phyloP scores from a whole-genome alignment of 2,113 vertebrate genomes.

The Collichthys lucidus region DNA sequence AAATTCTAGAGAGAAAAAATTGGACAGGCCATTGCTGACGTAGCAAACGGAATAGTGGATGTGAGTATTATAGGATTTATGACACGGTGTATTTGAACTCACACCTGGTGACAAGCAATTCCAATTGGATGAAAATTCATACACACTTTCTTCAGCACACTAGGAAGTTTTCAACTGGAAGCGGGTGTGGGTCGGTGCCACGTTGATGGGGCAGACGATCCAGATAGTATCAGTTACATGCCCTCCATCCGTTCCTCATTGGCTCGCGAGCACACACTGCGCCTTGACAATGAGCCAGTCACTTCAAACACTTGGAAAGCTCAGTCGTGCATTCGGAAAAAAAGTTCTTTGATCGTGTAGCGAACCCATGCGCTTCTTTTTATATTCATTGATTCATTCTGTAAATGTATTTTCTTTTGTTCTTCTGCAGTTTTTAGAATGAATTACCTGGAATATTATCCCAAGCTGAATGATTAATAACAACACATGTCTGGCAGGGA shows the following conservation, averaged over 20 bases:
- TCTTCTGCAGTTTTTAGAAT: slow-evolving; percentile 13
- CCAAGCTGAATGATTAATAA: slow-evolving; percentile 1
- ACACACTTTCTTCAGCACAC: slow-evolving; percentile 59
- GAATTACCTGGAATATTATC: slow-evolving; percentile 19
- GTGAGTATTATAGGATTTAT: slow-evolving; percentile 76
- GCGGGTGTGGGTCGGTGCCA: slow-evolving; percentile 52
- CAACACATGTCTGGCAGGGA: not conserved
- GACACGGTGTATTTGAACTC: slow-evolving; percentile 64
- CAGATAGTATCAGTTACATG: slow-evolving; percentile 62
- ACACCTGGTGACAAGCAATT: slow-evolving; percentile 68
- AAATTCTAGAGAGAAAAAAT: slow-evolving; percentile 14
- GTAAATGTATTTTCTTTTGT: slow-evolving; percentile 39
- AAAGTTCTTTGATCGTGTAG: slow-evolving; percentile 76
- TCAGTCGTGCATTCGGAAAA: slow-evolving; percentile 59
- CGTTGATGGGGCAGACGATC: slow-evolving; percentile 46
- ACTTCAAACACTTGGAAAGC: slow-evolving; percentile 80
- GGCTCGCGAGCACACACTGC: slow-evolving; percentile 54
- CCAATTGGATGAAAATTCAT: slow-evolving; percentile 65
- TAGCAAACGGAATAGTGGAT: slow-evolving; percentile 37
- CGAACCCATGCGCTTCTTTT: slow-evolving; percentile 28
- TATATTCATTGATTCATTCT: slow-evolving; percentile 56
- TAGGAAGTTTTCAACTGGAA: slow-evolving; percentile 79
- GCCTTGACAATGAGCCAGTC: slow-evolving; percentile 76
- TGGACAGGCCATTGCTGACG: slow-evolving; percentile 25
- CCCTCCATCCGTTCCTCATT: slow-evolving; percentile 59